Percentiles rank a stretch among this genome's conserved stretches.
phyloP scores from a whole-genome alignment of 2,113 vertebrate species.

The Chaetorhynchus papuensis region DNA sequence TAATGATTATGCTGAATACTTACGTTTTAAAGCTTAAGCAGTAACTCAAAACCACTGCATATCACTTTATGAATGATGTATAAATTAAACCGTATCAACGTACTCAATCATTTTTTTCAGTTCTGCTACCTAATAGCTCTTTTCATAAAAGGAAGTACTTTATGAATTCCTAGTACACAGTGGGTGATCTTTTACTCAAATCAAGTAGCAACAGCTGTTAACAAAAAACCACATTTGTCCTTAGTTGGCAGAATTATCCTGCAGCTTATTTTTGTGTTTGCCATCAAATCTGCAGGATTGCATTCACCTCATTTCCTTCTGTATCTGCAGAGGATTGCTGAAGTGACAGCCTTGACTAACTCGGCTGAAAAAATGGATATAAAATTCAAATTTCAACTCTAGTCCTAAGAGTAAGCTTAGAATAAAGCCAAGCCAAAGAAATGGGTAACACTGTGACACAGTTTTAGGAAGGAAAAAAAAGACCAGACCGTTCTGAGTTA shows the following conservation, averaged over 20 bases:
- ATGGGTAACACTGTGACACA: background rate
- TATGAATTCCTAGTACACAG: background rate
- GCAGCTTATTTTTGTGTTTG: background rate
- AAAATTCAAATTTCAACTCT: background rate
- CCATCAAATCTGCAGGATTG: background rate
- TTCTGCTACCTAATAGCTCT: background rate
- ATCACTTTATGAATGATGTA: background rate
- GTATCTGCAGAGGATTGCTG: background rate
- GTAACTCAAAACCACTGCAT: background rate
- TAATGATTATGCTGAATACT: background rate
- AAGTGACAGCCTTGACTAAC: slow-evolving; percentile 11
- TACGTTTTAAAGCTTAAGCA: background rate
- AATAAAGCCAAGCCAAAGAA: background rate
- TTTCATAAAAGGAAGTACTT: background rate
- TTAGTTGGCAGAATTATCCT: slow-evolving; percentile 3
- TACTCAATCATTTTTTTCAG: background rate
- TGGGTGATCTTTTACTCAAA: background rate
- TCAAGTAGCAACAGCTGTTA: slow-evolving; percentile 23
- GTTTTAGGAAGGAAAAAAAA: background rate
- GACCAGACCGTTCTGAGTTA: background rate
- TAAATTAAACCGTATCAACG: slow-evolving; percentile 3
- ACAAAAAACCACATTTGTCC: background rate
- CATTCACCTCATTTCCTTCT: background rate
- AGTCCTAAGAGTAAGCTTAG: background rate
- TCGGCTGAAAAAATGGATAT: background rate